phyloP scores from a whole-genome alignment of 1,140 invertebrate species.

The Yoshiicerus persimilis region DNA sequence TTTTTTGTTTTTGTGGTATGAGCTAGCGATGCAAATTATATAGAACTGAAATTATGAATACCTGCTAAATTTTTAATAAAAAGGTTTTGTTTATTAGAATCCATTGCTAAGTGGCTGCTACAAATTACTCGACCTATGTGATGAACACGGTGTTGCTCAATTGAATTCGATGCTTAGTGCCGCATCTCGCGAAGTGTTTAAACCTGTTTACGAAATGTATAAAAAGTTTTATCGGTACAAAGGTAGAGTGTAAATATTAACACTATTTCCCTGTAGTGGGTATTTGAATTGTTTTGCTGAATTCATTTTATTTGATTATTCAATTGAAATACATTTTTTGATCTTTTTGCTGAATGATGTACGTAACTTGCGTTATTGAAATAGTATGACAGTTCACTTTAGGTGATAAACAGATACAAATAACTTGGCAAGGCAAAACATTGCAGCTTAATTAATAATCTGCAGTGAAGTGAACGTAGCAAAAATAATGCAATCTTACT shows the following conservation, averaged over 20 bases:
- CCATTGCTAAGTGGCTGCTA: slow-evolving; percentile 54
- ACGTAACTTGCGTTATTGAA: too few species aligned
- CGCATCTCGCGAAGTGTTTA: slow-evolving; percentile 56
- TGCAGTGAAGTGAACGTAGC: too few species aligned
- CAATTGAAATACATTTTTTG: too few species aligned
- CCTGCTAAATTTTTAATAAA: not conserved
- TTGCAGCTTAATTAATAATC: too few species aligned
- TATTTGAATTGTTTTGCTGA: not conserved
- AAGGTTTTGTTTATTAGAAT: slow-evolving; percentile 48
- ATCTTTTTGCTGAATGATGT: too few species aligned
- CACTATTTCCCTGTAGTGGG: not conserved
- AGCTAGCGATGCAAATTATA: too few species aligned
- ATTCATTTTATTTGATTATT: not conserved
- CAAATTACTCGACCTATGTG: slow-evolving; percentile 55
- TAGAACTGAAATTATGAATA: not conserved
- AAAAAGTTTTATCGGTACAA: slow-evolving; percentile 57
- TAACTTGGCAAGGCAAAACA: too few species aligned
- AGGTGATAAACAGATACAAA: too few species aligned
- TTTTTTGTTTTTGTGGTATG: not conserved
- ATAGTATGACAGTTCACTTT: too few species aligned
- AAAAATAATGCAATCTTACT: too few species aligned
- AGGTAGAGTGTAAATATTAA: slow-evolving; percentile 55
- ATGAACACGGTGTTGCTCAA: slow-evolving; percentile 55
- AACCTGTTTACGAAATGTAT: slow-evolving; percentile 54
- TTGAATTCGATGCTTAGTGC: slow-evolving; percentile 54